These are phyloP conservation scores for Amblyteles armatorius DNA, from an alignment of 2,888 invertebrate species.

Conservation along the genomic window DNA sequence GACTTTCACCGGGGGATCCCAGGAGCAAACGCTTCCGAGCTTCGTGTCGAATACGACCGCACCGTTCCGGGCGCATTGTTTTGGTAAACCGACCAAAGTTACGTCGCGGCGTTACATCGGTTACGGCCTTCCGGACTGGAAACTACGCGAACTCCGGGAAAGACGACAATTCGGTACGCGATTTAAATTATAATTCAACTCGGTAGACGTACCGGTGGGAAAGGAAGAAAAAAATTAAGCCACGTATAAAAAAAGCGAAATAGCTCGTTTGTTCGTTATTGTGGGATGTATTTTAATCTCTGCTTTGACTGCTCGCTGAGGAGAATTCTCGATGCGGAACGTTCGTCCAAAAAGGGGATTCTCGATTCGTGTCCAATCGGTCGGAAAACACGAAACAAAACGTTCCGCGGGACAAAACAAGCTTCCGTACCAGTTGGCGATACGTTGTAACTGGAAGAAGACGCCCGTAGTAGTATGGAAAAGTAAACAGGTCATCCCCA, in stretches of 20 bases:
- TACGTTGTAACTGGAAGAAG: background rate
- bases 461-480: background rate
- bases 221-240: background rate
- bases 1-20: conserved; percentile 6
- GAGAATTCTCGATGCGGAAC: conserved; percentile 14
- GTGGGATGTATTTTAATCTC: conserved; percentile 38
- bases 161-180: background rate
- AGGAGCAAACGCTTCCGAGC: conserved; percentile 9
- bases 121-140: background rate
- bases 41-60: background rate
- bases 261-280: conserved; percentile 3
- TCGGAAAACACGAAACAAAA: conserved; percentile 28
- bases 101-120: conserved; percentile 3
- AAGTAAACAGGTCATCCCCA: background rate
- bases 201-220: conserved; percentile 1
- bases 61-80: background rate
- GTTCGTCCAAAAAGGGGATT: background rate
- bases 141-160: background rate
- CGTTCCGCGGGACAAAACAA: background rate
- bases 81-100: background rate
- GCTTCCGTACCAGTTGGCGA: background rate
- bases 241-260: background rate
- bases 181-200: conserved; percentile 40
- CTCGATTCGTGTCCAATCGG: conserved; percentile 25
- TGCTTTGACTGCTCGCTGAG: conserved; percentile 24